A percentile compares a stretch with the other conserved stretches of the same genome.
phyloP scores from a whole-genome alignment of 2,888 invertebrate species.

The Cotesia congregata region DNA sequence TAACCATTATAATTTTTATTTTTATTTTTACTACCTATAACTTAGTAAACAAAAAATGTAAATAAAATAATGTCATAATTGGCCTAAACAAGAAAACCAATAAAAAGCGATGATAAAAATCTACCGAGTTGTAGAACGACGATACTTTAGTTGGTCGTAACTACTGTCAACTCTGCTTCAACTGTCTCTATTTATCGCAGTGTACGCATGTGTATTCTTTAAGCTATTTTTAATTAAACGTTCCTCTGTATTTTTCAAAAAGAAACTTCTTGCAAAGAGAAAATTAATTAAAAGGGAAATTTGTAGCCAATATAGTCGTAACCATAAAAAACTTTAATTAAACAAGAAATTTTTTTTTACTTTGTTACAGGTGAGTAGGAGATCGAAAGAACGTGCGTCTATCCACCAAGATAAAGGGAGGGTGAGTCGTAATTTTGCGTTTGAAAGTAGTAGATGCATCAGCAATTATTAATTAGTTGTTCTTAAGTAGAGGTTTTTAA shows the following conservation, averaged over 20 bases:
- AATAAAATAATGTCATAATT: too few species aligned
- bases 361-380: conserved; percentile 66
- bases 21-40: too few species aligned
- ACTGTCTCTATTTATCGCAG: not conserved
- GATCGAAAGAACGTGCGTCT: conserved; percentile 58
- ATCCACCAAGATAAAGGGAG: conserved; percentile 56
- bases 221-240: conserved; percentile 21
- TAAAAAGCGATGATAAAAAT: not conserved
- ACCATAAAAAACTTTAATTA: not conserved
- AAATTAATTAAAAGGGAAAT: conserved; percentile 8
- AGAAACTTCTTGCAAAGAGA: not conserved
- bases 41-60: too few species aligned
- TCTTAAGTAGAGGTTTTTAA: not conserved
- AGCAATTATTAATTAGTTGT: conserved; percentile 5
- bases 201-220: not conserved
- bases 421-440: conserved; percentile 58
- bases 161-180: not conserved
- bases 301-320: not conserved
- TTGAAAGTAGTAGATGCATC: conserved; percentile 27
- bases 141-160: not conserved
- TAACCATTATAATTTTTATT: too few species aligned
- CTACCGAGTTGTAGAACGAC: not conserved
- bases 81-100: not conserved
- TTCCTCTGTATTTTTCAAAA: not conserved
- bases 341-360: conserved; percentile 41